phyloP scores from a whole-genome alignment of 1,140 invertebrate species.

The Drosophila parvula region DNA sequence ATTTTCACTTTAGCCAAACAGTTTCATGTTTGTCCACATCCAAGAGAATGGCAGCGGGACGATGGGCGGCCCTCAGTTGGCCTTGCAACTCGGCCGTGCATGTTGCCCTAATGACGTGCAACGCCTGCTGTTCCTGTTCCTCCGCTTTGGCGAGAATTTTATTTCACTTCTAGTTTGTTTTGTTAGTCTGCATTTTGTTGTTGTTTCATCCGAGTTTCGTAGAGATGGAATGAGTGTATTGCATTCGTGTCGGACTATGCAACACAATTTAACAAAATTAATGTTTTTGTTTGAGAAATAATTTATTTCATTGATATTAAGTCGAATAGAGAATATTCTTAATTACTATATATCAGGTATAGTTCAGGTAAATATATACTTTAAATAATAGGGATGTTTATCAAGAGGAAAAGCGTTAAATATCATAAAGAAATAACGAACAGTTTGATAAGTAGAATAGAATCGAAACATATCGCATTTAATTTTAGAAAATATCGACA shows the following conservation, averaged over 20 bases:
- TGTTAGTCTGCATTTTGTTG: conserved; percentile 19
- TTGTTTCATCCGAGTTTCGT: neutral
- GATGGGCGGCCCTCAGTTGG: conserved; percentile 28
- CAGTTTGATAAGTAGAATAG: no score
- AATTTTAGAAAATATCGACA: no score
- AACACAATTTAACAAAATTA: neutral
- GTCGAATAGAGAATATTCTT: neutral
- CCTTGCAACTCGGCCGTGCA: conserved; percentile 62
- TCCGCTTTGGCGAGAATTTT: conserved; percentile 30
- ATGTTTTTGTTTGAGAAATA: neutral
- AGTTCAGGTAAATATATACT: no score
- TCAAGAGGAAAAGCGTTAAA: no score
- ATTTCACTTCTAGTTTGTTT: conserved; percentile 42
- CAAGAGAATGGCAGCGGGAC: conserved; percentile 2
- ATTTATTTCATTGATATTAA: neutral
- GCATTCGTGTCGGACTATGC: neutral
- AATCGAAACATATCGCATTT: no score
- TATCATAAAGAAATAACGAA: no score
- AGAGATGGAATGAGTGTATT: neutral
- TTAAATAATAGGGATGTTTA: no score
- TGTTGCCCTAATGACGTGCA: conserved; percentile 77
- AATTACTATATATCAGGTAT: no score
- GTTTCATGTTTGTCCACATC: conserved; percentile 57
- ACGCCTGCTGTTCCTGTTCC: conserved; percentile 48
- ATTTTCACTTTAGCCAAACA: conserved; percentile 72